Evolutionary conservation across 2,888 invertebrate species (phyloP), one percentile per base, ranked within the genome.

Genomic region (Tortricodes alternella): DNA sequence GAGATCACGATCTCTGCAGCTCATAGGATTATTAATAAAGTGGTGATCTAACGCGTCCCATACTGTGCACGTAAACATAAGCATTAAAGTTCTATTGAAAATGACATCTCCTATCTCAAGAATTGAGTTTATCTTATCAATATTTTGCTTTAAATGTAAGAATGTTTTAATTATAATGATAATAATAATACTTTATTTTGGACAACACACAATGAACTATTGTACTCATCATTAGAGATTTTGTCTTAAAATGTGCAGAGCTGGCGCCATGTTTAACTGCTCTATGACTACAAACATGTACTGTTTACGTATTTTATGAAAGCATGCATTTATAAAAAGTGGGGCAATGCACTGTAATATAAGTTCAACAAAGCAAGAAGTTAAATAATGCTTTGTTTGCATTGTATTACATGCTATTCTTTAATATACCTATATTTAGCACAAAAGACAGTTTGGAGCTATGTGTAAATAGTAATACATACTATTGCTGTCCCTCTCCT

Each of bases 21-120:
- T 81, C 80, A 83, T 79, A 75, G 77, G 76, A 76, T n/a, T 83
- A 83, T 78, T 64, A 72, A 80, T 79, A 83, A 78, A 62, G 53
- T 59, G 79, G 77, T 83, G 83, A 84, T 71, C 75, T 83, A 83
- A 83, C 65, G 60, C 61, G 61, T 62, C 61, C 57, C 38, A 57
- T 60, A 56, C 59, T 59, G 67, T 66, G 59, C 61, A 64, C 70
- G 62, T 65, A 65, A 63, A 74, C 65, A 66, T 50, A 41, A 39
- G 9, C 37, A 24, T 55, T 51, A 46, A 51, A 43, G 23, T 46
- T 41, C 27, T 39, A 44, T 49, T 56, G 49, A 49, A 23, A 9
- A 29, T 23, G 16, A 41, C 32, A 46, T 46, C 48, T 55, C 52
- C 27, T 56, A 46, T 56, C 43, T 53, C 46, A 9, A 46, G 46